Evolutionary conservation across 2,888 invertebrate genomes (phyloP), one percentile per base, ranked within the genome.

Genomic region (Chrysodeixis includens): DNA sequence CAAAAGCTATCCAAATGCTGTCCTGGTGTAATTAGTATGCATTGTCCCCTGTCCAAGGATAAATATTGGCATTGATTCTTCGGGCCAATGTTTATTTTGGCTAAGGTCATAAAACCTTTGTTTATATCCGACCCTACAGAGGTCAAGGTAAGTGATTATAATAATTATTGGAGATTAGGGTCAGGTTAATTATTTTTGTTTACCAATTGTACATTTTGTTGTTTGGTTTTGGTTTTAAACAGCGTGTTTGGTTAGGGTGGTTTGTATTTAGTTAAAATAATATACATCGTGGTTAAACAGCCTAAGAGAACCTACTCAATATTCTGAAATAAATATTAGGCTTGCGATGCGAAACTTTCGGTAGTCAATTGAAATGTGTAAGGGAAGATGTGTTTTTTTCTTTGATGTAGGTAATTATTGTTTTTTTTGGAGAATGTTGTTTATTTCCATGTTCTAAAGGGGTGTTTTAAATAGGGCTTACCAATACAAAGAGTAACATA

Each of bases 21-120:
- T 64, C 51, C 26, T 53, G 22, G 8, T 51, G 55, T 46, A 63
- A 74, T 76, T 78, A 74, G 71, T 78, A 74, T 78, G 66, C 74
- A 56, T 51, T 54, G 62, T 32, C 26, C 32, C 30, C 53, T 54
- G 62, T 32, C 26, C 32, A 40, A 30, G 26, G 8, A 22, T 35
- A 32, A 56, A 69, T 71, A 65, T 71, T 78, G 65, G 66, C 54
- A 62, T 22, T 16, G 64, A 54, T 62, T 60, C 46, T 62, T 66
- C 26, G 57, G 26, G 52, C 35, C n/a, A 7, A 14, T 63, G 58
- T 63, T 60, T 66, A 56, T 55, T 66, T 51, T 51, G 12, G 8
- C 16, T 54, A 53, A 30, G 22, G 1, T 5, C 30, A 32, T 59
- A 52, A 46, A 59, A 49, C 46, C 46, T 49, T 18, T 49, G 46